A percentile compares a stretch with the other conserved stretches of the same genome.
Conservation (phyloP, 1,140 invertebrate species). For the Augochlora pura region DNA sequence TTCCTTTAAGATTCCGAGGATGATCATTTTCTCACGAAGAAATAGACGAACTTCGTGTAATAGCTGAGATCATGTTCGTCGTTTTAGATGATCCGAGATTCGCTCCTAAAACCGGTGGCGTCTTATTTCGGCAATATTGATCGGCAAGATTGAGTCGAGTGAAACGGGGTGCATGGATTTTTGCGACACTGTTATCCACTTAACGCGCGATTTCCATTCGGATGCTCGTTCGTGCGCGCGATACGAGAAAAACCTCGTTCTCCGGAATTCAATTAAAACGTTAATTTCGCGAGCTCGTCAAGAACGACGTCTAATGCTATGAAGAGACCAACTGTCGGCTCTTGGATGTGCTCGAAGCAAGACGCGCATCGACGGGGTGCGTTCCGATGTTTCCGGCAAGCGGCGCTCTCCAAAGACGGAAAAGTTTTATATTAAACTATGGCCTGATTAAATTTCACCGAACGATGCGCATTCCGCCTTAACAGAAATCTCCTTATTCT, state of each 20-base stretch:
- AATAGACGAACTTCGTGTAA: no score
- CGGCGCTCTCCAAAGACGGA: neutral
- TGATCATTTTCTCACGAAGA: no score
- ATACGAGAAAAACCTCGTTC: constrained; percentile 14
- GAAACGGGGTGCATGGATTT: neutral
- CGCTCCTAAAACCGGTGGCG: no score
- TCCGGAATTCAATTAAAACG: neutral
- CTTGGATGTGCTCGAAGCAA: constrained; percentile 2
- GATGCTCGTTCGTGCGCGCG: neutral
- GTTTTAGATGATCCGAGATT: no score
- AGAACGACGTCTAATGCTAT: neutral
- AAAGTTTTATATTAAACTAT: neutral
- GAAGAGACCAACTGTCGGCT: constrained; percentile 5
- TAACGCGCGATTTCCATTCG: neutral
- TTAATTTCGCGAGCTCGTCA: constrained; percentile 10
- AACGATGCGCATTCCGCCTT: neutral
- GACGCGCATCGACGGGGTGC: neutral
- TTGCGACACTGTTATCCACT: neutral
- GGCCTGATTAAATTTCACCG: neutral
- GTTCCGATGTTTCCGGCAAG: constrained; percentile 6
- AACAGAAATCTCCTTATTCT: neutral
- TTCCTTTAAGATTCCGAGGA: no score
- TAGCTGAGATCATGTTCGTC: no score
- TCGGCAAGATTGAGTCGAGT: no score
- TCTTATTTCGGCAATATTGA: neutral